Conservation (phyloP, 2,888 invertebrate species). For the Athrips mouffetella region DNA sequence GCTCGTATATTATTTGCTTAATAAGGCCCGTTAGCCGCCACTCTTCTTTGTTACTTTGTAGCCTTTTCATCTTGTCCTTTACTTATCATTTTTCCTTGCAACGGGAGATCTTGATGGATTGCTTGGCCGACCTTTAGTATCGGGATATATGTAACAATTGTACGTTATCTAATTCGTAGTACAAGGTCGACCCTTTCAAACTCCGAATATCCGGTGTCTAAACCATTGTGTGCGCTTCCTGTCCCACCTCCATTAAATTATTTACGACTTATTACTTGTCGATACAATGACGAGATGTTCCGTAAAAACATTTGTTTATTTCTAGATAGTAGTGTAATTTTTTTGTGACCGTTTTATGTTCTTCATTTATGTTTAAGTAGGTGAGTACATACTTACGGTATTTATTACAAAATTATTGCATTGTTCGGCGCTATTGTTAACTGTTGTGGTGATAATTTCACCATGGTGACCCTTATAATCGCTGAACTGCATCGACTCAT, state of each 20-base stretch:
- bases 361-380: background rate
- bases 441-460: slow-evolving; percentile 1
- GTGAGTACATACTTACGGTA: background rate
- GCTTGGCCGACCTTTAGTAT: background rate
- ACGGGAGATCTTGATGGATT: slow-evolving; percentile 11
- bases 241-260: slow-evolving; percentile 59
- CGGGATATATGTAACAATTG: slow-evolving; percentile 9
- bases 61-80: background rate
- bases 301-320: slow-evolving; percentile 24
- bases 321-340: background rate
- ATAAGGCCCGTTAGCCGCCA: too few species aligned
- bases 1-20: too few species aligned
- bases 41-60: too few species aligned
- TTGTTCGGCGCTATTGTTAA: slow-evolving; percentile 1
- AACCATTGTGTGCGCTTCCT: slow-evolving; percentile 60
- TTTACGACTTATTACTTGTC: slow-evolving; percentile 57
- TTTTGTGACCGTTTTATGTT: background rate
- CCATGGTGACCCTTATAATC: background rate
- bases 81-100: background rate
- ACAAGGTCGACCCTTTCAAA: slow-evolving; percentile 64
- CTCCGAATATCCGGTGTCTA: slow-evolving; percentile 52
- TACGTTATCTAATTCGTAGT: slow-evolving; percentile 29
- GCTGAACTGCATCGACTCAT: background rate
- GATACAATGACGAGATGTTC: slow-evolving; percentile 46
- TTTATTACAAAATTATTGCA: background rate